Evolutionary conservation across 1,140 invertebrate species (phyloP).

Genomic region (Diachasma alloeum): DNA sequence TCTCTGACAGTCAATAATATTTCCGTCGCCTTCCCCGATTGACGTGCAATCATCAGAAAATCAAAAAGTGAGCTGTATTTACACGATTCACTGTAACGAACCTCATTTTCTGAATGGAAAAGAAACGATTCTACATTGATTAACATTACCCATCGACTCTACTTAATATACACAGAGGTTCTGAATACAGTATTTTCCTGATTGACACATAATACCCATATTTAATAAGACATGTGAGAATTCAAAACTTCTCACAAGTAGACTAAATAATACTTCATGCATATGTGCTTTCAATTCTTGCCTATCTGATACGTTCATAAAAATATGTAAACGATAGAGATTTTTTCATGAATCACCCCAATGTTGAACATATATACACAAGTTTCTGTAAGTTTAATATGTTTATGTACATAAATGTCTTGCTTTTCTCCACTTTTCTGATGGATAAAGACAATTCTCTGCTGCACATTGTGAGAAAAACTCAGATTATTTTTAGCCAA

Average conservation of each 20-base stretch:
- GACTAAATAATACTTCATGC: slow-evolving; percentile 14
- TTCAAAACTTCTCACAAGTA: neutral
- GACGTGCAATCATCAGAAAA: neutral
- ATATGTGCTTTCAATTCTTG: slow-evolving; percentile 36
- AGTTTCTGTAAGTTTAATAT: slow-evolving; percentile 21
- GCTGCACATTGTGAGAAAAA: neutral
- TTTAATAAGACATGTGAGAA: neutral
- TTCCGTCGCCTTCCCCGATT: too few relatives aligned
- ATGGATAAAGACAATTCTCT: neutral
- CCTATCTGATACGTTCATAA: slow-evolving; percentile 44
- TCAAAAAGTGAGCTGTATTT: neutral
- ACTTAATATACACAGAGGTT: neutral
- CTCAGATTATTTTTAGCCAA: too few relatives aligned
- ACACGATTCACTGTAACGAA: neutral
- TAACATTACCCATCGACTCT: neutral
- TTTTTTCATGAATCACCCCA: neutral
- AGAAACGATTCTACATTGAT: neutral
- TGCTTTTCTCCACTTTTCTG: neutral
- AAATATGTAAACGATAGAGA: slow-evolving; percentile 46
- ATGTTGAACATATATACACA: slow-evolving; percentile 22
- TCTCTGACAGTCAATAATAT: too few relatives aligned
- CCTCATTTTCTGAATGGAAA: neutral
- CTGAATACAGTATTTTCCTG: neutral
- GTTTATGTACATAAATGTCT: slow-evolving; percentile 20
- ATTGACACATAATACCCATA: neutral